A percentile compares a stretch with the other conserved stretches of the same genome.
Evolutionary conservation across 2,113 vertebrate genomes (phyloP).

Genomic region (Charadrius vociferus): DNA sequence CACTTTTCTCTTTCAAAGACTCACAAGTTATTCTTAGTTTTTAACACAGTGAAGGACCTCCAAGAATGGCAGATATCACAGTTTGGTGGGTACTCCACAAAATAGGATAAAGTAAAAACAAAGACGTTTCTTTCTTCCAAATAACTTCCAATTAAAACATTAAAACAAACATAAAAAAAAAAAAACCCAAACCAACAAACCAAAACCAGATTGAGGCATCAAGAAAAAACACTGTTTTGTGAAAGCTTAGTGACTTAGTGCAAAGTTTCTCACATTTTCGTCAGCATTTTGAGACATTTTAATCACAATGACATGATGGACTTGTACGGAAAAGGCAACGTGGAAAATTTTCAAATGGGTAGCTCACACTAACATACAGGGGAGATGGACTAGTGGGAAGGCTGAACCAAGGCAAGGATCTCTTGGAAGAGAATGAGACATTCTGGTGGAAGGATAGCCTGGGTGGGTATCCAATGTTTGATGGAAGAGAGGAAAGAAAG

Average conservation of each 20-base stretch:
- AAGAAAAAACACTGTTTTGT: neutral
- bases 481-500: neutral
- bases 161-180: too few species aligned
- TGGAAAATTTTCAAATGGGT: neutral
- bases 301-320: neutral
- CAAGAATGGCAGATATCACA: neutral
- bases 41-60: neutral
- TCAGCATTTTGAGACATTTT: neutral
- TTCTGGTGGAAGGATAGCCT: neutral
- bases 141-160: neutral
- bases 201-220: neutral
- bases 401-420: neutral
- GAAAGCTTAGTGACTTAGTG: neutral
- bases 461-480: neutral
- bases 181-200: neutral
- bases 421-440: neutral
- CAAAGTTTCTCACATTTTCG: neutral
- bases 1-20: neutral
- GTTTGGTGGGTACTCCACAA: neutral
- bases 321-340: neutral
- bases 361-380: neutral
- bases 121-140: neutral
- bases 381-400: neutral
- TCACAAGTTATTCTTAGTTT: neutral
- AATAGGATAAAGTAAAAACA: neutral